Evolutionary conservation across 1,140 invertebrate genomes (phyloP), one percentile per base, ranked within the genome.

Genomic region (Drosophila varians): DNA sequence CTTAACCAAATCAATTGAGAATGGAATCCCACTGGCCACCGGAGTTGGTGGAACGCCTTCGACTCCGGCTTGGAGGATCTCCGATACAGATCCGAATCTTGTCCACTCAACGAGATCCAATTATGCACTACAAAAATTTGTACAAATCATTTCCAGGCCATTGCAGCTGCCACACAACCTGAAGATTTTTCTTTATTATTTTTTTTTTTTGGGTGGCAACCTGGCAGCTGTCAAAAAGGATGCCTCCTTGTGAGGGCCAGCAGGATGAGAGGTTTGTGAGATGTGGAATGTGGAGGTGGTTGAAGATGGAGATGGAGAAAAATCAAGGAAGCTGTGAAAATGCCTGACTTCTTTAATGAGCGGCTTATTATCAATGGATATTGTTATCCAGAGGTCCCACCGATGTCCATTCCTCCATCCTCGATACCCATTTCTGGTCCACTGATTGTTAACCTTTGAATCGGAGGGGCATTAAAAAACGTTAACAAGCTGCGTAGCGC

Each of bases 401-500:
- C 31, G 9, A 5, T 38, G 36, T 14, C 5, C 21, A 18, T 11
- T 38, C 52, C 43, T 4, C 42, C 53, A 28, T 9, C 16, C 8
- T 23, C 36, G n/a, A 57, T 56, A 31, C 19, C 52, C 52, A 26
- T 36, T 38, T 18, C n/a, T 19, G 23, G 45, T 34, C 12, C 12
- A 4, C 23, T 31, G 73, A 76, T 76, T 66, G 55, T 71, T 71
- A 71, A 71, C 66, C 66, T 57, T 71, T 71, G 65, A 31, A 58
- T 70, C 34, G 56, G n/a, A 51, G 43, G 60, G 69, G 64, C 75
- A 83, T 77, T 83, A 83, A 83, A 73, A 83, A 86, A 84, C 78
- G 78, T 84, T 84, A 84, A 84, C 79, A 84, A 84, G 79, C 79
- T 84, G 72, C 80, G 72, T 86, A 84, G 79, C 79, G 79, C 79